Conservation (phyloP, 2,888 invertebrate species). For the Leistus spinibarbis region DNA sequence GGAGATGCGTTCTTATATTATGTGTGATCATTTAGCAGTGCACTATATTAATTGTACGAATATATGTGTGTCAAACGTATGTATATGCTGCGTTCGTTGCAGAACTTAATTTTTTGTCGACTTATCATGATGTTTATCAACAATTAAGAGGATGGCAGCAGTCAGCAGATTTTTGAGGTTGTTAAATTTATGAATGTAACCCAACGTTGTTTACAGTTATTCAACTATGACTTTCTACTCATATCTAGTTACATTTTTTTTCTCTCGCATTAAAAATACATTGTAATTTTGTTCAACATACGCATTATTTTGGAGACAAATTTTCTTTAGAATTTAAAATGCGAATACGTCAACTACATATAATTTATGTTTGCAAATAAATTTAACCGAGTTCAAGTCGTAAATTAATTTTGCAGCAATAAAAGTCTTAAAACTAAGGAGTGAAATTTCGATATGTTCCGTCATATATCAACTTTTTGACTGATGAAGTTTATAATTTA, state of each 20-base stretch:
- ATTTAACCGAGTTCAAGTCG: conserved; percentile 10
- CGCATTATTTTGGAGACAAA: conserved; percentile 15
- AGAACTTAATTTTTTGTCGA: not conserved
- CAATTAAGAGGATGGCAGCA: conserved; percentile 18
- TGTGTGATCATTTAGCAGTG: no score
- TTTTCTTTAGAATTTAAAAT: not conserved
- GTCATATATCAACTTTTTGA: conserved; percentile 27
- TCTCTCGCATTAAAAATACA: not conserved
- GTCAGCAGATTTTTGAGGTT: conserved; percentile 16
- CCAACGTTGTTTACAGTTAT: conserved; percentile 18
- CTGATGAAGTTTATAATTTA: conserved; percentile 3
- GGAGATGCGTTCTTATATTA: no score
- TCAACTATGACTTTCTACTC: not conserved
- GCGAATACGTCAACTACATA: conserved; percentile 13
- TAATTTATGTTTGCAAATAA: conserved; percentile 29
- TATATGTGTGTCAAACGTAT: no score
- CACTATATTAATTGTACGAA: no score
- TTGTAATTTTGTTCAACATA: conserved; percentile 11
- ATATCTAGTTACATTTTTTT: conserved; percentile 5
- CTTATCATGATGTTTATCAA: conserved; percentile 20
- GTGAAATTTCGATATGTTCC: conserved; percentile 18
- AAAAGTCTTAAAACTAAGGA: conserved; percentile 14
- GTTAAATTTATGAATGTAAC: conserved; percentile 19
- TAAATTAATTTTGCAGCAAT: conserved; percentile 9
- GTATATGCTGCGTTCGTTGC: no score